These are phyloP conservation scores for Habropoda laboriosa DNA, from an alignment of 1,140 invertebrate genomes.

Conservation along the genomic window DNA sequence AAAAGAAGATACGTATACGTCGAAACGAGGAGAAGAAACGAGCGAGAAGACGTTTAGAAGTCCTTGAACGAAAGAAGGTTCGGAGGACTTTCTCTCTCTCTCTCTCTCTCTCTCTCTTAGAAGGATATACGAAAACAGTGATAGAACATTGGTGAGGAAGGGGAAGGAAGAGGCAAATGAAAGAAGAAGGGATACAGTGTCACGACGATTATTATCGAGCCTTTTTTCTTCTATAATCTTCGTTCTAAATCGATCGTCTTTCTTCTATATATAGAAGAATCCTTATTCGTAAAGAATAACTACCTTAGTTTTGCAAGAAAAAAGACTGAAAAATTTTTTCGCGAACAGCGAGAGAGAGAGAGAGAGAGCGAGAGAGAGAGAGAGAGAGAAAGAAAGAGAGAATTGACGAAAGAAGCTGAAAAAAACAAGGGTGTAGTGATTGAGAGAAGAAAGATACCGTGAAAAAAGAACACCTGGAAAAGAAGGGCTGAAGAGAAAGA, in stretches of 20 bases:
- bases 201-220: slow-evolving; percentile 36
- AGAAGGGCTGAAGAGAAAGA: slow-evolving; percentile 36
- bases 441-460: slow-evolving; percentile 32
- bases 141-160: slow-evolving; percentile 6
- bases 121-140: slow-evolving; percentile 12
- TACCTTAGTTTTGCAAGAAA: slow-evolving; percentile 37
- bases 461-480: slow-evolving; percentile 43
- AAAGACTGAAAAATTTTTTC: slow-evolving; percentile 16
- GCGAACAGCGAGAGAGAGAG: not conserved
- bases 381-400: slow-evolving; percentile 33
- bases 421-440: slow-evolving; percentile 26
- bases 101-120: slow-evolving; percentile 27
- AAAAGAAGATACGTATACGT: slow-evolving; percentile 46
- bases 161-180: slow-evolving; percentile 11
- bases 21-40: slow-evolving; percentile 47
- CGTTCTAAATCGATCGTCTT: slow-evolving; percentile 47
- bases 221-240: slow-evolving; percentile 49
- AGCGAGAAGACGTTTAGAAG: slow-evolving; percentile 49
- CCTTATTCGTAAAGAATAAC: slow-evolving; percentile 35
- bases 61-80: slow-evolving; percentile 55
- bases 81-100: slow-evolving; percentile 47
- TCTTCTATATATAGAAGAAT: slow-evolving; percentile 37
- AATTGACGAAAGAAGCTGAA: slow-evolving; percentile 15
- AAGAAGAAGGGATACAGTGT: slow-evolving; percentile 31
- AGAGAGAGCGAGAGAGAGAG: slow-evolving; percentile 15